A percentile compares a stretch with the other conserved stretches of the same genome.
Evolutionary conservation across 2,113 vertebrate species (phyloP).

Genomic region (Setophaga coronata): DNA sequence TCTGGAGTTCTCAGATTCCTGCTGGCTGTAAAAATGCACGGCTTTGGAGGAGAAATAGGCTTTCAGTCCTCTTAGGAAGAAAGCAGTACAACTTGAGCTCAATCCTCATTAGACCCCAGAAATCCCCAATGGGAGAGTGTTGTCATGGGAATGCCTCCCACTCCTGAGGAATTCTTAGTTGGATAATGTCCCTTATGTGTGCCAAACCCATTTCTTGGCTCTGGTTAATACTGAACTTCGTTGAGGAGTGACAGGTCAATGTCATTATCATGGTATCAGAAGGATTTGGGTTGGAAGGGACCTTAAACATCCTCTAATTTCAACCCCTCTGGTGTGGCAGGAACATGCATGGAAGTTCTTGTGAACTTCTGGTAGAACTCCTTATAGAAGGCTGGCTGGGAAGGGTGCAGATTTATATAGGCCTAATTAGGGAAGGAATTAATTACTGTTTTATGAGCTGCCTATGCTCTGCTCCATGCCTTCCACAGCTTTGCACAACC

Average conservation of each 20-base stretch:
- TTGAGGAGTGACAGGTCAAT: background rate
- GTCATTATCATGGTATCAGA: background rate
- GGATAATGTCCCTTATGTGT: rapidly evolving
- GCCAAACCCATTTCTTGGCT: background rate
- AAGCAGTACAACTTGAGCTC: rapidly evolving
- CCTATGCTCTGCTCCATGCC: background rate
- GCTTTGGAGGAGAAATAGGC: background rate
- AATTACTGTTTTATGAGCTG: background rate
- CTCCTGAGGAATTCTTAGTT: background rate
- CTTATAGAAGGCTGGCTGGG: background rate
- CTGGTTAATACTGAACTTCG: background rate
- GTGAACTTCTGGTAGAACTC: background rate
- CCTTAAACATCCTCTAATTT: background rate
- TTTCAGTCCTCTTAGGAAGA: background rate
- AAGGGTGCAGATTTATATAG: background rate
- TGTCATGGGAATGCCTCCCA: background rate
- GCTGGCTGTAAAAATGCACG: background rate
- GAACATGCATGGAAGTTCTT: background rate
- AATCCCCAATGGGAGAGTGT: background rate
- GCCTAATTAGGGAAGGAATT: background rate
- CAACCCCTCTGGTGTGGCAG: background rate
- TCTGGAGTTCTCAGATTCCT: background rate
- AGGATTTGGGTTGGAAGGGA: background rate
- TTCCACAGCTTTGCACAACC: background rate
- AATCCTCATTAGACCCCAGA: background rate